Evolutionary conservation across 2,797 vertebrate genomes (phyloP).

Genomic region (Pseudochirops corinnae): DNA sequence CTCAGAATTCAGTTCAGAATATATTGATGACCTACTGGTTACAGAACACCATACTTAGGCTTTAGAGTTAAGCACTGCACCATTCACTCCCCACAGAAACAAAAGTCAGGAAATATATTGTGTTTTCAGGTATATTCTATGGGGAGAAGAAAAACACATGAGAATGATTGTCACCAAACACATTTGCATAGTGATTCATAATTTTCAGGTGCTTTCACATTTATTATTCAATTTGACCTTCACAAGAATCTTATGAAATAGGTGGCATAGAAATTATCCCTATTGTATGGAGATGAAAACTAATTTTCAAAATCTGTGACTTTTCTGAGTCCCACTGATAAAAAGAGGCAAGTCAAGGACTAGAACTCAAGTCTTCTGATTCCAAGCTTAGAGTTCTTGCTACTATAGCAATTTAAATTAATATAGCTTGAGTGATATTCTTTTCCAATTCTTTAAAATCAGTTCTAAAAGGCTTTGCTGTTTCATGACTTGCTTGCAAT

Average conservation of each 20-base stretch:
- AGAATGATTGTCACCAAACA: neutral
- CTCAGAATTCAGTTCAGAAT: neutral
- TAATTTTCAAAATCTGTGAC: neutral
- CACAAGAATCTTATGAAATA: neutral
- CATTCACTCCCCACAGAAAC: neutral
- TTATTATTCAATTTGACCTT: neutral
- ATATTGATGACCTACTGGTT: neutral
- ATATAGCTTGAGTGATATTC: neutral
- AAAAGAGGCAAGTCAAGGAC: neutral
- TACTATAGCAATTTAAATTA: neutral
- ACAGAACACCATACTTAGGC: neutral
- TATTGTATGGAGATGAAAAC: neutral
- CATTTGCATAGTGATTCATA: neutral
- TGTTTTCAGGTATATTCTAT: neutral
- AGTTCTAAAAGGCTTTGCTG: neutral
- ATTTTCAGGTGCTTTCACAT: neutral
- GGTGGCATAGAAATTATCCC: neutral
- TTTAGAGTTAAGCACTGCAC: neutral
- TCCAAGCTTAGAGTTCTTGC: neutral
- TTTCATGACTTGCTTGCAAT: neutral
- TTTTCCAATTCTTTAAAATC: neutral
- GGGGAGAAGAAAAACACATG: neutral
- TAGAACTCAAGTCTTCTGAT: neutral
- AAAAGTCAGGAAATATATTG: neutral
- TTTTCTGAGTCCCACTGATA: neutral